Evolutionary conservation across 2,888 invertebrate genomes (phyloP).

Genomic region (Lasioglossum pauxillum): DNA sequence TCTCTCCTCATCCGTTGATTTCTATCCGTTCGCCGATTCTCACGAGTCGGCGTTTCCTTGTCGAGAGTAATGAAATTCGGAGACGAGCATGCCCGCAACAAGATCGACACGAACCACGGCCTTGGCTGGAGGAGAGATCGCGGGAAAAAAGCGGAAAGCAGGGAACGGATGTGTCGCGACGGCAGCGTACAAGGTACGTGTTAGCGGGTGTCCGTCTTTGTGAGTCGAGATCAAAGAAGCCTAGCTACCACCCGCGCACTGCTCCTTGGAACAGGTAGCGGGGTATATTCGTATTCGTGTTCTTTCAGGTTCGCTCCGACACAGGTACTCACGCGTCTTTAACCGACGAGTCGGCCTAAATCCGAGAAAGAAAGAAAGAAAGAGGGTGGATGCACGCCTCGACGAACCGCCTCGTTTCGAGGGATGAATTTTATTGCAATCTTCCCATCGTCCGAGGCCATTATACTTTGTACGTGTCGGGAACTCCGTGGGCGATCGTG

Average conservation of each 20-base stretch:
- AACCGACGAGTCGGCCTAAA: slow-evolving; percentile 25
- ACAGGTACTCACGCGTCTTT: slow-evolving; percentile 59
- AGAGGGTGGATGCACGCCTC: slow-evolving; percentile 73
- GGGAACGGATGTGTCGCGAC: slow-evolving; percentile 12
- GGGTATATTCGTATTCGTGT: slow-evolving; percentile 42
- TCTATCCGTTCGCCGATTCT: neutral
- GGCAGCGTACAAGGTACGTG: slow-evolving; percentile 6
- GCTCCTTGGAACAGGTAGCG: slow-evolving; percentile 62
- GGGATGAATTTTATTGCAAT: slow-evolving; percentile 62
- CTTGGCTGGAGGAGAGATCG: neutral
- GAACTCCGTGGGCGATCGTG: slow-evolving; percentile 5
- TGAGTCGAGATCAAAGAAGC: slow-evolving; percentile 66
- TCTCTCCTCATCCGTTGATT: neutral
- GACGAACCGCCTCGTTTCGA: slow-evolving; percentile 54
- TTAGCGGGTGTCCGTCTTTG: slow-evolving; percentile 51
- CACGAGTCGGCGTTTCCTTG: neutral
- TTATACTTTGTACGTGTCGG: neutral
- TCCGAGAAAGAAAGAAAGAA: slow-evolving; percentile 49
- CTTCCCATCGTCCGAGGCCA: slow-evolving; percentile 22
- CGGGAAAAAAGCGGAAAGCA: neutral
- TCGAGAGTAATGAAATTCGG: neutral
- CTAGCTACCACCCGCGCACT: slow-evolving; percentile 60
- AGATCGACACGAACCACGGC: neutral
- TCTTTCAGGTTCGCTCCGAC: slow-evolving; percentile 28
- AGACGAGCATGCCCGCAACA: neutral